Conservation (phyloP, 2,113 vertebrate species). For the Poecilia latipinna region DNA sequence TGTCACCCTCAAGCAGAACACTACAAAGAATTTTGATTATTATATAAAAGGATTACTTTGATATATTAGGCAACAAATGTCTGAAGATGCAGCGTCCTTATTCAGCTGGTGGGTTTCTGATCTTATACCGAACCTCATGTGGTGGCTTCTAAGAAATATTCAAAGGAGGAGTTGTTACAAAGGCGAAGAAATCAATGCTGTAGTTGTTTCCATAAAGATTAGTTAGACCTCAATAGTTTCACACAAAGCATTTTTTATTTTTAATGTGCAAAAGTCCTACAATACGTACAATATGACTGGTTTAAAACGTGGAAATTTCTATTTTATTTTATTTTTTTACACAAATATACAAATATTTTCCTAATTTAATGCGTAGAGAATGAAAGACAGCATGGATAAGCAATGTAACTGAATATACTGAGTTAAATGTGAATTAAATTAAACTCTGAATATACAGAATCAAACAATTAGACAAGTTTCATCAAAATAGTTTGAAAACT, state of each 20-base stretch:
- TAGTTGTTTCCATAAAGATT: neutral
- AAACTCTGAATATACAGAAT: neutral
- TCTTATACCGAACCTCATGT: neutral
- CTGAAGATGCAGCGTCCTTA: neutral
- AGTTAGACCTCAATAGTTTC: too few species aligned
- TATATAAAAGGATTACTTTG: neutral
- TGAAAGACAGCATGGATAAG: too few species aligned
- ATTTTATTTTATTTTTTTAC: too few species aligned
- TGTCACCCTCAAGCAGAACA: slow-evolving; percentile 8
- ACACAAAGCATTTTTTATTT: too few species aligned
- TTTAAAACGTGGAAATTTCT: too few species aligned
- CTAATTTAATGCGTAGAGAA: too few species aligned
- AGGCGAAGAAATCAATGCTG: neutral
- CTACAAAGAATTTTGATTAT: neutral
- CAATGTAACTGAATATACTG: neutral
- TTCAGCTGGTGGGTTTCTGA: neutral
- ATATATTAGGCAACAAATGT: neutral
- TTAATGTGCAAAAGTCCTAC: too few species aligned
- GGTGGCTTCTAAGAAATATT: neutral
- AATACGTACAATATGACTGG: too few species aligned
- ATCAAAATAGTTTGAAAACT: neutral
- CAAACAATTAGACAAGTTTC: neutral
- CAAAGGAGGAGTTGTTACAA: neutral
- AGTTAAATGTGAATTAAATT: too few species aligned
- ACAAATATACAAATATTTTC: too few species aligned